Evolutionary conservation across 2,797 vertebrate species (phyloP), one percentile per base, ranked within the genome.

Genomic region (Cirrhinus molitorella): DNA sequence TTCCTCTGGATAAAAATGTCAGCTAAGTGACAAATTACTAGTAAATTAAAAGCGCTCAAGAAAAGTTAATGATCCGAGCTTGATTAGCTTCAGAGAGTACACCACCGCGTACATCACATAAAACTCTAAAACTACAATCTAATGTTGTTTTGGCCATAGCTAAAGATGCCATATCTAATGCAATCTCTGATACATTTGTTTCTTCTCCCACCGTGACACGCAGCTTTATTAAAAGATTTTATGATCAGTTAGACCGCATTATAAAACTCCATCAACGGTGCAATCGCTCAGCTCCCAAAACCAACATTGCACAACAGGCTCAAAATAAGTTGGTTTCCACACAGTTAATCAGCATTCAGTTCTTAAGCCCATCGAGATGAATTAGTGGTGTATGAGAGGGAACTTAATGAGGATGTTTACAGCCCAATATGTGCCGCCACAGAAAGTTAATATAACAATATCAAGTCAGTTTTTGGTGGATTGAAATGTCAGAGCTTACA

Each of bases 401-500:
- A 78, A 68, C 49, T 83, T 81, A 86, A 74, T 88, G 75, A 66
- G 80, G 25, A 71, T 80, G 68, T 72, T 86, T 80, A 81, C 47
- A 51, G 55, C 40, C 43, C 21, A 57, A 74, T 51, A 70, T 75
- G 34, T 71, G 67, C 47, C n/a, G 4, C 59, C 23, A 43, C 61
- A n/a, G 59, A 55, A 70, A 79, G 74, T 72, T 82, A 74, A 75
- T 75, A 74, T 43, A 82, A 53, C 57, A 43, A 8, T 28, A 4
- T 55, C 45, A 73, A 81, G 68, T 43, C 43, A n/a, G 28, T 8
- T 66, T 40, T 12, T 14, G 61, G 12, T 85, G 85, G 86, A 89
- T 85, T 86, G 86, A 88, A 87, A 87, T 87, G 84, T 84, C 86
- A 88, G 65, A 78, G 79, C 72, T 63, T 89, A 70, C 75, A 65